Conservation (phyloP, 2,888 invertebrate genomes). For the Clanis bilineata region DNA sequence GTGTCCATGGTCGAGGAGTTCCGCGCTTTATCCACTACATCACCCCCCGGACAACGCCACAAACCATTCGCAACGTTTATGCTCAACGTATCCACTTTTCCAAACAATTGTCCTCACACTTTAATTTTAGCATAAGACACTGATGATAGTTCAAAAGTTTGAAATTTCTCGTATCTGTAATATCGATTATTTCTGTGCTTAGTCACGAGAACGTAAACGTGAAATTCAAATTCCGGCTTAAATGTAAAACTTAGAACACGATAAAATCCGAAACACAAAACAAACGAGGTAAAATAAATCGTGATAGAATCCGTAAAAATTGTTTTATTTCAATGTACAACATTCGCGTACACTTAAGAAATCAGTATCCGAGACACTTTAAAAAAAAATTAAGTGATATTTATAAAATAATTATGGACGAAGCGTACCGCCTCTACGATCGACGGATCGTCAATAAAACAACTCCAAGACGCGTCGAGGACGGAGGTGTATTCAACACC, state of each 20-base stretch:
- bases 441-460: conserved; percentile 35
- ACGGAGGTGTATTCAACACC: background rate
- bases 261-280: background rate
- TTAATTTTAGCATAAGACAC: background rate
- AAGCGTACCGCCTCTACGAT: conserved; percentile 36
- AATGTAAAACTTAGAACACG: background rate
- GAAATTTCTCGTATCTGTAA: background rate
- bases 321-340: too few relatives aligned
- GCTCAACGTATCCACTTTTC: conserved; percentile 33
- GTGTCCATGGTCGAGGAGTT: conserved; percentile 66
- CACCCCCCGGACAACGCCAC: conserved; percentile 61
- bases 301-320: too few relatives aligned
- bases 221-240: background rate
- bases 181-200: background rate
- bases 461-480: conserved; percentile 17
- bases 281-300: background rate
- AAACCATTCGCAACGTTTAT: conserved; percentile 53
- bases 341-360: too few relatives aligned
- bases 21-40: conserved; percentile 57
- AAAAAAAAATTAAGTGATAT: background rate
- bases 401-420: background rate
- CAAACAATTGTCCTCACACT: background rate
- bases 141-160: background rate
- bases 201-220: background rate
- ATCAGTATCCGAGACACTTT: too few relatives aligned